Evolutionary conservation across 1,140 invertebrate genomes (phyloP).

Genomic region (Aphelenchoides fujianensis): DNA sequence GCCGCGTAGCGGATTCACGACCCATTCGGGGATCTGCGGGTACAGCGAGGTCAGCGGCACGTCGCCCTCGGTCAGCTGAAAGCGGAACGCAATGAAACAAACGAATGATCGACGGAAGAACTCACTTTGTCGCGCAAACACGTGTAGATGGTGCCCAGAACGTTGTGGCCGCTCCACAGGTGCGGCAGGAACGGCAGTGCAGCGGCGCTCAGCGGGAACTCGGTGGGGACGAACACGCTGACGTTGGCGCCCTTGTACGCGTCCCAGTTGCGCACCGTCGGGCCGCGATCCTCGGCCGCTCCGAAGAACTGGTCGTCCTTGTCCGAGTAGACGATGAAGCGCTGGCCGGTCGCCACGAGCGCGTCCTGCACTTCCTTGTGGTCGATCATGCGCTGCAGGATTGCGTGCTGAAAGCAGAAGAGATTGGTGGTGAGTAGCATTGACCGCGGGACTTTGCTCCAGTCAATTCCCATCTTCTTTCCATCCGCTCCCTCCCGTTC

Average conservation of each 20-base stretch:
- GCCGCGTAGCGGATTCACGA: no score
- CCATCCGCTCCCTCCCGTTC: no score
- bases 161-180: not conserved
- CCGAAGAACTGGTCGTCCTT: not conserved
- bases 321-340: not conserved
- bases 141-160: not conserved
- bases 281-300: not conserved
- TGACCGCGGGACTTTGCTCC: no score
- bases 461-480: no score
- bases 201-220: not conserved
- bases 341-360: not conserved
- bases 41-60: no score
- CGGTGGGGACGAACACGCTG: not conserved
- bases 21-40: no score
- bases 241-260: not conserved
- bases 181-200: not conserved
- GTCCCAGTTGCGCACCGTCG: not conserved
- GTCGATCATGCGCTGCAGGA: not conserved
- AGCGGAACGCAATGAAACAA: no score
- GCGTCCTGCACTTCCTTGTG: not conserved
- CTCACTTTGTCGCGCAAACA: not conserved
- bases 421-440: not conserved
- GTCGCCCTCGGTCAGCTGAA: no score
- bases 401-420: not conserved
- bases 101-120: not conserved